phyloP scores from a whole-genome alignment of 2,797 vertebrate species.

The Neomorphus geoffroyi region DNA sequence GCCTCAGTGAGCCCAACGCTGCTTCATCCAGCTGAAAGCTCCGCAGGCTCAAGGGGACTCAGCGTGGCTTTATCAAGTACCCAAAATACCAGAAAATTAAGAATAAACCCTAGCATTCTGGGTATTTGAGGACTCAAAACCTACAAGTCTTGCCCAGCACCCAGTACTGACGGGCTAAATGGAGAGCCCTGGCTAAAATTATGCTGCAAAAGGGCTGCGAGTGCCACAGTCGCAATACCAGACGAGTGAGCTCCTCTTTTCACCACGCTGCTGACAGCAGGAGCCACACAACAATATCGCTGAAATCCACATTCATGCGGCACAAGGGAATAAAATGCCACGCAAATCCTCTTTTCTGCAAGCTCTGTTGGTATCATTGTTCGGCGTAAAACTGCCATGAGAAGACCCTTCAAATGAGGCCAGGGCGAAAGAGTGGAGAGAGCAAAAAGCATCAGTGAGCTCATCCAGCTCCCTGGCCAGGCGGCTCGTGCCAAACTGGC shows the following conservation, averaged over 20 bases:
- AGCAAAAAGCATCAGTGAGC: constrained; percentile 32
- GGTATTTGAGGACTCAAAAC: not conserved
- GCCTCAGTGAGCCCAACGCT: not conserved
- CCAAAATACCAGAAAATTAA: not conserved
- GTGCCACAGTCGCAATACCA: not conserved
- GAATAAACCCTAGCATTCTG: not conserved
- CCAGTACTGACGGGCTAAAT: not conserved
- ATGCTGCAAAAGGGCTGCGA: not conserved
- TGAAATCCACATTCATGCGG: constrained; percentile 51
- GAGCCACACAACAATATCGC: constrained; percentile 35
- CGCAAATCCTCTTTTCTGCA: constrained; percentile 72
- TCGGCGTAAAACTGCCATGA: constrained; percentile 23
- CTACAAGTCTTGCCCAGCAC: not conserved
- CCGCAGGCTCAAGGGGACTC: not conserved
- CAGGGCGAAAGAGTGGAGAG: not conserved
- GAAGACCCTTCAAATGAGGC: constrained; percentile 9
- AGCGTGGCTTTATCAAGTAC: not conserved
- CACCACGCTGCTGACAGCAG: constrained; percentile 38
- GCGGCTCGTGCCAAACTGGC: not conserved
- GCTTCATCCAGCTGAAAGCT: not conserved
- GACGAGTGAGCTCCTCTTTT: constrained; percentile 44
- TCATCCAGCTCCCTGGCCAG: not conserved
- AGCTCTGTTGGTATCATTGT: constrained; percentile 61
- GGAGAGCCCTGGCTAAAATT: not conserved
- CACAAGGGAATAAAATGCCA: constrained; percentile 58